These are phyloP conservation scores for Dorcus parallelipipedus DNA, from an alignment of 2,888 invertebrate species.

Conservation along the genomic window DNA sequence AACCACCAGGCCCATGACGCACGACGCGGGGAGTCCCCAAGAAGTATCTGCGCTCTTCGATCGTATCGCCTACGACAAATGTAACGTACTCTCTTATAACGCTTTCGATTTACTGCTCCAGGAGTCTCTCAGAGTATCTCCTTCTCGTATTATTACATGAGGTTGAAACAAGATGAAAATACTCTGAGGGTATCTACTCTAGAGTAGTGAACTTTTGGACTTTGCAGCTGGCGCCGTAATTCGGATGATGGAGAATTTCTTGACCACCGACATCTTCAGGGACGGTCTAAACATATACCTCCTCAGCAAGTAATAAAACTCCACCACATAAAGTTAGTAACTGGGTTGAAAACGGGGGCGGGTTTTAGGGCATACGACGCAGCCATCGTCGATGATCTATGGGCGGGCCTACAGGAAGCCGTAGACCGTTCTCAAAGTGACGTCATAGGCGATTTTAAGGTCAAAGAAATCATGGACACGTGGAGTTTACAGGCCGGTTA, in stretches of 20 bases:
- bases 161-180: no score
- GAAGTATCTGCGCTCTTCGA: slow-evolving; percentile 62
- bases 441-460: background rate
- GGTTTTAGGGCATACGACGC: slow-evolving; percentile 19
- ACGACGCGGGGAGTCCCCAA: slow-evolving; percentile 53
- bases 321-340: no score
- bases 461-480: slow-evolving; percentile 12
- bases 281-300: slow-evolving; percentile 19
- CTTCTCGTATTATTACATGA: no score
- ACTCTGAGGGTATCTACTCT: no score
- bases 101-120: no score
- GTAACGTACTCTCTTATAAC: slow-evolving; percentile 51
- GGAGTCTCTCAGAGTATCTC: no score
- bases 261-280: slow-evolving; percentile 16
- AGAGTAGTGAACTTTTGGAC: slow-evolving; percentile 16
- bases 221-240: slow-evolving; percentile 59
- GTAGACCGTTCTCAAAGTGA: background rate
- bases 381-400: slow-evolving; percentile 36
- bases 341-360: no score
- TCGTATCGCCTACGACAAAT: slow-evolving; percentile 64
- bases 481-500: slow-evolving; percentile 21
- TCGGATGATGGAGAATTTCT: slow-evolving; percentile 21
- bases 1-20: slow-evolving; percentile 53
- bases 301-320: slow-evolving; percentile 11
- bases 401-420: slow-evolving; percentile 32